Conservation (phyloP, 2,113 vertebrate species). For the Notechis scutatus region DNA sequence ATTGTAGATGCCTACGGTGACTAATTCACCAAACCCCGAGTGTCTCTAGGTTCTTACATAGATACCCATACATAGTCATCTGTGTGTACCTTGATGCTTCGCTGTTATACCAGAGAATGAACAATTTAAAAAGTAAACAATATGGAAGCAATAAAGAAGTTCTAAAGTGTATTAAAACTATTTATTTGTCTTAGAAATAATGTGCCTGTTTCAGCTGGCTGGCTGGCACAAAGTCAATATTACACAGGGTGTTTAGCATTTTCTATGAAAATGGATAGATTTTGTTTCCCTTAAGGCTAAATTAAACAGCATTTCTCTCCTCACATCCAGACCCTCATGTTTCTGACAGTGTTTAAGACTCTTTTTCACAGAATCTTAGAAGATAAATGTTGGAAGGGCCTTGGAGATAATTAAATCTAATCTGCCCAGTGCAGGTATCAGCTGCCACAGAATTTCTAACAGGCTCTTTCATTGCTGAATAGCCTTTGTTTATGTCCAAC, state of each 20-base stretch:
- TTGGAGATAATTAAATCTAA: background rate
- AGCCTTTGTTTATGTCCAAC: background rate
- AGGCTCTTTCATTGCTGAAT: background rate
- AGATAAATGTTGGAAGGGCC: background rate
- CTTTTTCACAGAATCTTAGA: background rate
- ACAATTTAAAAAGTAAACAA: slow-evolving; percentile 45
- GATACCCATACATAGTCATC: background rate
- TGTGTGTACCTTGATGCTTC: background rate
- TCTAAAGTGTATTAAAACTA: slow-evolving; percentile 65
- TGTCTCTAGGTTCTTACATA: background rate
- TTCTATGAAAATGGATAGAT: slow-evolving; percentile 69
- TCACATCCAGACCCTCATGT: slow-evolving; percentile 32
- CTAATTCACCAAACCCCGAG: too few species aligned
- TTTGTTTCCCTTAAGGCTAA: slow-evolving; percentile 75
- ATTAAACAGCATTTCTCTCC: slow-evolving; percentile 71
- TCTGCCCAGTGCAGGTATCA: background rate
- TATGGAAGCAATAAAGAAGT: slow-evolving; percentile 67
- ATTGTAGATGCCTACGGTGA: background rate
- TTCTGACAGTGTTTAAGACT: slow-evolving; percentile 54
- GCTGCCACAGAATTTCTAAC: background rate
- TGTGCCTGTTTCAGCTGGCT: slow-evolving; percentile 66
- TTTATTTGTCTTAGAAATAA: slow-evolving; percentile 75
- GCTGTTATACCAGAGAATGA: slow-evolving; percentile 1
- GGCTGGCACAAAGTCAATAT: slow-evolving; percentile 70
- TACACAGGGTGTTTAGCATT: slow-evolving; percentile 68